Evolutionary conservation across 2,888 invertebrate genomes (phyloP).

Genomic region (Prosopocoilus inquinatus): DNA sequence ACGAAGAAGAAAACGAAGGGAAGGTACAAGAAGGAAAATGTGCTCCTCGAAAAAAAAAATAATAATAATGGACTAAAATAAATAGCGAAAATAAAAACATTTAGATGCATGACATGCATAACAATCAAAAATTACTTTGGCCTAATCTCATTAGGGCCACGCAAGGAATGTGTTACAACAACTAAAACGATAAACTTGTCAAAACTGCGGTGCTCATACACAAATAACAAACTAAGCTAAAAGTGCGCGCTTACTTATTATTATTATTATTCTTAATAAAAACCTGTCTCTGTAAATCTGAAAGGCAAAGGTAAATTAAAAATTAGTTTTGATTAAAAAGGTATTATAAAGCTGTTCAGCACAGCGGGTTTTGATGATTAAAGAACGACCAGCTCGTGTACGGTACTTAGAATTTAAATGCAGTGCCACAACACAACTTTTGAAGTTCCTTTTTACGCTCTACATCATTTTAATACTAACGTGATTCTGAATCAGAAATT

Average conservation of each 20-base stretch:
- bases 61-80: conserved; percentile 21
- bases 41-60: conserved; percentile 2
- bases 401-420: too few species aligned
- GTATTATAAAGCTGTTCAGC: too few species aligned
- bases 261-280: too few species aligned
- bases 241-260: conserved; percentile 1
- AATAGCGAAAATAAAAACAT: conserved; percentile 30
- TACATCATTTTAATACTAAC: too few species aligned
- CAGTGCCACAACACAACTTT: too few species aligned
- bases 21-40: too few species aligned
- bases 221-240: conserved; percentile 1
- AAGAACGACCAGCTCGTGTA: too few species aligned
- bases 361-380: too few species aligned
- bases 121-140: conserved; percentile 30
- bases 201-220: conserved; percentile 1
- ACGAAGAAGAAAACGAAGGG: too few species aligned
- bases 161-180: conserved; percentile 39
- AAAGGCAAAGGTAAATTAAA: neutral
- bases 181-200: conserved; percentile 7
- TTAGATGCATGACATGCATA: conserved; percentile 31
- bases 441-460: too few species aligned
- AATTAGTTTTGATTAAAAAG: neutral
- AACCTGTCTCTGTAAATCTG: neutral
- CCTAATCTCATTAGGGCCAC: conserved; percentile 35
- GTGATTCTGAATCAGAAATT: too few species aligned